These are phyloP conservation scores for Xenopus petersii DNA, from an alignment of 2,797 vertebrate genomes.

Conservation along the genomic window DNA sequence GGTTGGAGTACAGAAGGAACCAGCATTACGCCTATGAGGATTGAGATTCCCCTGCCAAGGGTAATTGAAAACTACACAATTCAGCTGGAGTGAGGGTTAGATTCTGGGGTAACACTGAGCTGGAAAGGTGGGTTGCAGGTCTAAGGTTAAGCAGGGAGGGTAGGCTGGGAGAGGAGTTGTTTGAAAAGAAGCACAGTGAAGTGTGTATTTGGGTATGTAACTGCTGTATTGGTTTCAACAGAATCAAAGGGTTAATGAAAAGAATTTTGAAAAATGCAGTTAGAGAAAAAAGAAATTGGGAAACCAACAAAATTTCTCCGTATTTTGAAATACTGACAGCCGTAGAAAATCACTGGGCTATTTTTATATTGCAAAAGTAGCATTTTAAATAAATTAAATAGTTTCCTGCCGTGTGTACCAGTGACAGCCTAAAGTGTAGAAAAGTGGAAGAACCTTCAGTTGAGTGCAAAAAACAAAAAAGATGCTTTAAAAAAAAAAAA, in stretches of 20 bases:
- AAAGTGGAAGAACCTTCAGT: neutral
- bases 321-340: constrained; percentile 8
- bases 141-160: too few species aligned
- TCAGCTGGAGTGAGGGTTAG: too few species aligned
- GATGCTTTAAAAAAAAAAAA: neutral
- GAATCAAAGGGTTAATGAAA: neutral
- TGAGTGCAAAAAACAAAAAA: neutral
- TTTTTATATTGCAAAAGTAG: constrained; percentile 14
- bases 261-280: neutral
- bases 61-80: too few species aligned
- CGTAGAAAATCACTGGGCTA: constrained; percentile 1
- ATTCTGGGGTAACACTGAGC: too few species aligned
- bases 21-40: too few species aligned
- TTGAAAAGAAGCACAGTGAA: too few species aligned
- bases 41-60: too few species aligned
- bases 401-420: constrained; percentile 2
- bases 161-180: too few species aligned
- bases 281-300: neutral
- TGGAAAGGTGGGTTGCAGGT: too few species aligned
- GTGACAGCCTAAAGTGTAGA: constrained; percentile 10
- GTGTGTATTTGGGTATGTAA: neutral
- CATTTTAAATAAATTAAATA: constrained; percentile 9
- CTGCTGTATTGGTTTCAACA: neutral
- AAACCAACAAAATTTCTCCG: constrained; percentile 3
- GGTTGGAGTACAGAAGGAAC: too few species aligned